These are phyloP conservation scores for Pyrgus malvae DNA, from an alignment of 2,888 invertebrate species.

Conservation along the genomic window DNA sequence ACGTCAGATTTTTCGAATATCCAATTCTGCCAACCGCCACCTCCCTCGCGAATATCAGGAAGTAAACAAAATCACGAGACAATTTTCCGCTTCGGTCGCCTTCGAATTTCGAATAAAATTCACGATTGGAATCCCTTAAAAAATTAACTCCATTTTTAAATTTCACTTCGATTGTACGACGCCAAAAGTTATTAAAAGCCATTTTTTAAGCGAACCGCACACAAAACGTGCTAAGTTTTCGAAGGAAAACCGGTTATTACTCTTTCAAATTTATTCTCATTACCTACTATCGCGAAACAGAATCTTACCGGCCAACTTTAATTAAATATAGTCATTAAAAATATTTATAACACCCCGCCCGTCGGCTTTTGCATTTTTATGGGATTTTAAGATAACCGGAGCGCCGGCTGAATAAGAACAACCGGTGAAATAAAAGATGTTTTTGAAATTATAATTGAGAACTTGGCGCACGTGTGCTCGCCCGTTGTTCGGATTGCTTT, in stretches of 20 bases:
- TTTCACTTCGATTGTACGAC: conserved; percentile 17
- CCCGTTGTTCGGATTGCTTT: conserved; percentile 20
- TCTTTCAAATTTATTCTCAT: conserved; percentile 42
- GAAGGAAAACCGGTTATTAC: conserved; percentile 29
- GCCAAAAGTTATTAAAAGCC: conserved; percentile 26
- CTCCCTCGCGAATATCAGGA: conserved; percentile 10
- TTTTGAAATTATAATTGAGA: conserved; percentile 38
- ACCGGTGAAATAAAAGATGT: conserved; percentile 36
- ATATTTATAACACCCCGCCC: conserved; percentile 65
- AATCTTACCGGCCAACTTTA: conserved; percentile 53
- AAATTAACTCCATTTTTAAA: conserved; percentile 28
- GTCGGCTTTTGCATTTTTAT: conserved; percentile 71
- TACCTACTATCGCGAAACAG: conserved; percentile 44
- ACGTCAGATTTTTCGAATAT: neutral
- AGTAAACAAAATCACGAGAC: conserved; percentile 25
- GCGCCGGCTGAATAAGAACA: conserved; percentile 41
- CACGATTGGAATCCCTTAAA: conserved; percentile 27
- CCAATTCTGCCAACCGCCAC: neutral
- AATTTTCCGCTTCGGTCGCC: conserved; percentile 24
- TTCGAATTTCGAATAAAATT: conserved; percentile 25
- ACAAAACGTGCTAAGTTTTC: conserved; percentile 23
- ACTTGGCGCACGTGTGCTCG: conserved; percentile 28
- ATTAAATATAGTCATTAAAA: conserved; percentile 74
- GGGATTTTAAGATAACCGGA: conserved; percentile 53
- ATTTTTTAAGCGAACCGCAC: conserved; percentile 20